phyloP scores from a whole-genome alignment of 2,113 vertebrate genomes.

The Formicarius rufipectus region DNA sequence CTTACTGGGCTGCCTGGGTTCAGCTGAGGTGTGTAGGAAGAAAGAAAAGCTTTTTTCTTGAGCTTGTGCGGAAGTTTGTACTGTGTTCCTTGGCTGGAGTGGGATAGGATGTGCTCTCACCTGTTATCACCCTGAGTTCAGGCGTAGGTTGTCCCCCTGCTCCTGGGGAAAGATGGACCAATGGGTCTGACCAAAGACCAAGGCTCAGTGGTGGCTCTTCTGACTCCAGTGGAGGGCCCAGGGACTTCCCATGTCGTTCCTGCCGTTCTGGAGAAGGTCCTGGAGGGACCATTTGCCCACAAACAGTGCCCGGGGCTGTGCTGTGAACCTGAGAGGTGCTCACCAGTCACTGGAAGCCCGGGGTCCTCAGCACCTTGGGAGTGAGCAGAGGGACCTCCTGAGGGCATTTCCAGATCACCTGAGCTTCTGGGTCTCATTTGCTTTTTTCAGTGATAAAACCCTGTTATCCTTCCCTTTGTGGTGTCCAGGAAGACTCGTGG shows the following conservation, averaged over 20 bases:
- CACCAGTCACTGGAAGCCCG: rapidly evolving
- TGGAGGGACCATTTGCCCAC: background rate
- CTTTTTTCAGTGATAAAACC: too few species aligned
- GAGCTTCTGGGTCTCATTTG: background rate
- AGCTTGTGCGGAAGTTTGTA: background rate
- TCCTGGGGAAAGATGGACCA: background rate
- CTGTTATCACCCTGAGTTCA: background rate
- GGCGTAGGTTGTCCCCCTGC: background rate
- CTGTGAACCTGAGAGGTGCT: background rate
- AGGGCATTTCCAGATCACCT: rapidly evolving
- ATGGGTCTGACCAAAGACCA: rapidly evolving
- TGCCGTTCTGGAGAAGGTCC: background rate
- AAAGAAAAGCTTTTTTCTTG: background rate
- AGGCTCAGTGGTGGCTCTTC: background rate
- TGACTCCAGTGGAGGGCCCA: background rate
- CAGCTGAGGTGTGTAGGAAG: background rate
- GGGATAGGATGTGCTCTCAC: rapidly evolving
- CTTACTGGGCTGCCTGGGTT: background rate
- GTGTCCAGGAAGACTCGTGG: background rate
- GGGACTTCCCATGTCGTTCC: background rate
- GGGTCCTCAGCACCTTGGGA: rapidly evolving
- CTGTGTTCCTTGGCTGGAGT: background rate
- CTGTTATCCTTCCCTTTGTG: background rate
- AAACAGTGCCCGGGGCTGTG: background rate
- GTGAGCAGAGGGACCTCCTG: background rate